These are phyloP conservation scores for Hyperoplus lanceolatus DNA, from an alignment of 2,797 vertebrate species.

Conservation along the genomic window DNA sequence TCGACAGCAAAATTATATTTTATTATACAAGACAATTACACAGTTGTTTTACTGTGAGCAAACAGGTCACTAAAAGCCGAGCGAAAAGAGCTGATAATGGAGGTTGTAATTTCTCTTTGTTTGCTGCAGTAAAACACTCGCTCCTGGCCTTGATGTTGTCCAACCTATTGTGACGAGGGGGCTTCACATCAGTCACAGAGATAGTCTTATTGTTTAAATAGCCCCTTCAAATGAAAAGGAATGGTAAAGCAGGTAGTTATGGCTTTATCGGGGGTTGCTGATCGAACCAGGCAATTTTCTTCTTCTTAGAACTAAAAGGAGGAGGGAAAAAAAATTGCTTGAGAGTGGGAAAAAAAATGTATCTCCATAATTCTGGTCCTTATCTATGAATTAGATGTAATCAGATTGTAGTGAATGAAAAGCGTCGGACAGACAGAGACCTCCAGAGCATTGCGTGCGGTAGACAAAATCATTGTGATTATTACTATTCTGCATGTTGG, in stretches of 20 bases:
- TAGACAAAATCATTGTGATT: conserved; percentile 61
- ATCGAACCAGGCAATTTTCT: conserved; percentile 48
- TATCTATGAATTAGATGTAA: conserved; percentile 34
- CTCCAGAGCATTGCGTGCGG: conserved; percentile 10
- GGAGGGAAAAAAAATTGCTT: neutral
- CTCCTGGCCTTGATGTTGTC: neutral
- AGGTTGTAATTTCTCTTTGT: neutral
- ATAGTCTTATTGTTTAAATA: conserved; percentile 46
- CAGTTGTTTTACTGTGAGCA: neutral
- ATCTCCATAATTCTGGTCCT: neutral
- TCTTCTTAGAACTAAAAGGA: conserved; percentile 37
- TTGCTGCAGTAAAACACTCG: conserved; percentile 1
- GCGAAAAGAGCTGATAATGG: neutral
- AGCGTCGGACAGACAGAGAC: conserved; percentile 26
- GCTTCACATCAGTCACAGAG: conserved; percentile 31
- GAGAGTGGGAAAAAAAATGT: conserved; percentile 2
- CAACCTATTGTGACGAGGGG: conserved; percentile 13
- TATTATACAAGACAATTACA: too few species aligned
- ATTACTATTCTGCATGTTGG: conserved; percentile 56
- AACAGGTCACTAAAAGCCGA: neutral
- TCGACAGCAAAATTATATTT: neutral
- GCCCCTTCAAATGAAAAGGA: conserved; percentile 50
- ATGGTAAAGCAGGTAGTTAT: conserved; percentile 52
- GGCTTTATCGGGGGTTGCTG: conserved; percentile 38
- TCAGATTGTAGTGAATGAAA: conserved; percentile 35